Evolutionary conservation across 1,140 invertebrate genomes (phyloP).

Genomic region (Ylistrum balloti): DNA sequence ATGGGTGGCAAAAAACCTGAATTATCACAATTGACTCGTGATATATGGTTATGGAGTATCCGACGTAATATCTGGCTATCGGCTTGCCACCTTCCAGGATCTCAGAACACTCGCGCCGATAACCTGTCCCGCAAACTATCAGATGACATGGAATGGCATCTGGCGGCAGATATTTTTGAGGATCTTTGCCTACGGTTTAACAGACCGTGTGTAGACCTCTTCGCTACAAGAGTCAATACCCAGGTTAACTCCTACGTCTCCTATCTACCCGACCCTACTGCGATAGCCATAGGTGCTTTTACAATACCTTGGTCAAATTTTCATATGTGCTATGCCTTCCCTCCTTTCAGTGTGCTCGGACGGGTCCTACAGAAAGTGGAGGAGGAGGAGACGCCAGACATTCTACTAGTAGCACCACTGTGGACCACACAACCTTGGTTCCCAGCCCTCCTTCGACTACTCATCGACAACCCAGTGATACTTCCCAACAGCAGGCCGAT

Average conservation of each 20-base stretch:
- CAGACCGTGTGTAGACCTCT: constrained; percentile 57
- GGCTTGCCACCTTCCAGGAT: constrained; percentile 59
- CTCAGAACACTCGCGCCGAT: constrained; percentile 57
- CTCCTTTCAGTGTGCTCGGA: too few relatives aligned
- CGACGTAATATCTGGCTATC: constrained; percentile 50
- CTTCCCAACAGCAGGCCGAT: neutral
- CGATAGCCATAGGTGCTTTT: constrained; percentile 55
- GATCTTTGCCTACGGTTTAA: constrained; percentile 11
- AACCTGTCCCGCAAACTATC: constrained; percentile 43
- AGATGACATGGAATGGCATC: constrained; percentile 61
- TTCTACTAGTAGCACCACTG: neutral
- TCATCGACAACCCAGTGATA: neutral
- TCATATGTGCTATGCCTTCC: too few relatives aligned
- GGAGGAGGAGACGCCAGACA: too few relatives aligned
- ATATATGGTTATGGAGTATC: too few relatives aligned
- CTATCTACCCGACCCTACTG: constrained; percentile 52
- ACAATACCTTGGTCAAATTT: too few relatives aligned
- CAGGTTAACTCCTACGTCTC: constrained; percentile 55
- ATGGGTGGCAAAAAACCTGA: too few relatives aligned
- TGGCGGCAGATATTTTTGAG: constrained; percentile 48
- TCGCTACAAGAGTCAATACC: constrained; percentile 62
- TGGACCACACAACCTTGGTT: neutral
- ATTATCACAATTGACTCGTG: too few relatives aligned
- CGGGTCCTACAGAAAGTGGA: too few relatives aligned
- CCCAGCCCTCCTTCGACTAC: neutral